phyloP scores from a whole-genome alignment of 2,797 vertebrate species.

The Astyanax mexicanus region DNA sequence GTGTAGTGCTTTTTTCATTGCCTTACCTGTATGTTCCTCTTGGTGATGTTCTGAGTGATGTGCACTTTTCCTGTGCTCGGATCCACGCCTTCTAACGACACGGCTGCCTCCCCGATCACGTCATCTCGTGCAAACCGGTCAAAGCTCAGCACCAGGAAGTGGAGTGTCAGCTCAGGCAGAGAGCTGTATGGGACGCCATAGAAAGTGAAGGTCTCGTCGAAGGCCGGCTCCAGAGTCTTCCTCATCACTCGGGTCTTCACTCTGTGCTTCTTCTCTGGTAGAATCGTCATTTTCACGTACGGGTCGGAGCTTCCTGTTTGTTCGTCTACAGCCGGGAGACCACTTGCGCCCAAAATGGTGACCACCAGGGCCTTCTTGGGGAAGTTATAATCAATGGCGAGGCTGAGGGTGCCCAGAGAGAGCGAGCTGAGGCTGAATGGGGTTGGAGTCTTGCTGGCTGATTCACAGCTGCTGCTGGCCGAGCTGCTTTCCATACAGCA shows the following conservation, averaged over 20 bases:
- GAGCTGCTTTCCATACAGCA: conserved; percentile 87
- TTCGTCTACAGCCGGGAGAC: conserved; percentile 91
- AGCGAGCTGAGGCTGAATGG: conserved; percentile 81
- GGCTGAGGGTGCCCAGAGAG: conserved; percentile 84
- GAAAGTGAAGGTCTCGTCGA: conserved; percentile 98
- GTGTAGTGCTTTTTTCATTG: not conserved
- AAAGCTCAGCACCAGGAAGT: conserved; percentile 96
- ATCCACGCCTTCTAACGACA: conserved; percentile 90
- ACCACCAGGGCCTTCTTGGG: conserved; percentile 96
- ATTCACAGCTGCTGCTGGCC: conserved; percentile 75
- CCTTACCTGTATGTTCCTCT: conserved; percentile 91
- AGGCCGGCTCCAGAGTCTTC: conserved; percentile 92
- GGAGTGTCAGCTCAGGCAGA: conserved; percentile 91
- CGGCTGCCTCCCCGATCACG: conserved; percentile 93
- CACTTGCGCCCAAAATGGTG: conserved; percentile 89
- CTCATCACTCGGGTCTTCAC: conserved; percentile 96
- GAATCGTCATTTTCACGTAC: conserved; percentile 97
- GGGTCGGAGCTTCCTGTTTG: conserved; percentile 90
- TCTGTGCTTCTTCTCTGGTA: conserved; percentile 94
- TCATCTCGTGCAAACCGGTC: conserved; percentile 96
- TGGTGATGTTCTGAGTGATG: conserved; percentile 91
- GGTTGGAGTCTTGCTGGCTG: conserved; percentile 85
- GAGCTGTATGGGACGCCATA: conserved; percentile 93
- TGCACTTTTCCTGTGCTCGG: conserved; percentile 93
- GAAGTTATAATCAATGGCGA: conserved; percentile 97